phyloP scores from a whole-genome alignment of 2,888 invertebrate genomes.

The Neoaliturus tenellus region DNA sequence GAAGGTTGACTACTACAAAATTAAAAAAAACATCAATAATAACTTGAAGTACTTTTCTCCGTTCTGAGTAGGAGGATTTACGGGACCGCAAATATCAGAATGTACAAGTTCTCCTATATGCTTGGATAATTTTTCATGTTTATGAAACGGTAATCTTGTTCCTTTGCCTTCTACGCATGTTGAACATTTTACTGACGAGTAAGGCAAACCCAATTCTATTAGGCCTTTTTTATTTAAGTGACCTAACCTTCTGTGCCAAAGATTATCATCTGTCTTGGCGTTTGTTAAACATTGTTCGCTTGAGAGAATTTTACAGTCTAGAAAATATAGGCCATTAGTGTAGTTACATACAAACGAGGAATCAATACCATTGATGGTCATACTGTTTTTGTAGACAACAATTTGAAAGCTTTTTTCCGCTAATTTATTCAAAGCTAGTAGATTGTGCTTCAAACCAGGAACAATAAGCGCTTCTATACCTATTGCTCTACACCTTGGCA shows the following conservation, averaged over 20 bases:
- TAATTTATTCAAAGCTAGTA: conserved; percentile 21
- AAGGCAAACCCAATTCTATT: conserved; percentile 17
- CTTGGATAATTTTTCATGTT: conserved; percentile 27
- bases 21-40: conserved; percentile 68
- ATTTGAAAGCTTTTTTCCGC: background rate
- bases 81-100: conserved; percentile 66
- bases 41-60: conserved; percentile 63
- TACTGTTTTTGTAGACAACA: background rate
- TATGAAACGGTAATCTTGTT: conserved; percentile 38
- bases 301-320: background rate
- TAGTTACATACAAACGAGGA: background rate
- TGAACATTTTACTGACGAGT: background rate
- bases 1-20: conserved; percentile 63
- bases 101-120: conserved; percentile 62
- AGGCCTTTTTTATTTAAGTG: conserved; percentile 30
- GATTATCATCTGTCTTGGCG: background rate
- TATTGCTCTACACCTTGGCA: background rate
- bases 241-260: conserved; percentile 52
- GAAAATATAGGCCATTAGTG: conserved; percentile 6
- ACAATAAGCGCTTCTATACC: conserved; percentile 44
- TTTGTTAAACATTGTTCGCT: background rate
- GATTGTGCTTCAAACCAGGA: conserved; percentile 34
- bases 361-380: background rate
- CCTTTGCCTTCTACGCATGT: conserved; percentile 6
- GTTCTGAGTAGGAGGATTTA: conserved; percentile 62